Evolutionary conservation across 2,797 vertebrate species (phyloP).

Genomic region (Poecilia picta): DNA sequence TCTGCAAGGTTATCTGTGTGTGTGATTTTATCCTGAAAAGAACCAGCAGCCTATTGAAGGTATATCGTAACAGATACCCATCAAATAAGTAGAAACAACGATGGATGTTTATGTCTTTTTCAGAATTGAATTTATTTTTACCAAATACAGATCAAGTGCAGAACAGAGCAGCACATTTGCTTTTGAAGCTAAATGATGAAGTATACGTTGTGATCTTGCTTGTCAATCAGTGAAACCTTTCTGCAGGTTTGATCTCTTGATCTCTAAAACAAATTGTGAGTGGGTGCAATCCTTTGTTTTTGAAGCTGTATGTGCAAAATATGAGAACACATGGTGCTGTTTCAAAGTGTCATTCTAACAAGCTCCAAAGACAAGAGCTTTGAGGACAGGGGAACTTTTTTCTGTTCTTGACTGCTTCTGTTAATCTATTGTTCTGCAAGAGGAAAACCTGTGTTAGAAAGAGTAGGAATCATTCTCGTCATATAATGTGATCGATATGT

Average conservation of each 20-base stretch:
- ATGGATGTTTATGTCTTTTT: slow-evolving; percentile 2
- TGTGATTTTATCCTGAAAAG: neutral
- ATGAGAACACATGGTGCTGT: slow-evolving; percentile 16
- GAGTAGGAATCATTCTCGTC: neutral
- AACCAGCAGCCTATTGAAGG: neutral
- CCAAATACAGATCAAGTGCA: slow-evolving; percentile 60
- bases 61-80: neutral
- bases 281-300: slow-evolving; percentile 58
- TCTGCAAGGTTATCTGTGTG: neutral
- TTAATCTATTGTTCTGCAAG: slow-evolving; percentile 9
- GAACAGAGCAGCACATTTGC: slow-evolving; percentile 37
- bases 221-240: slow-evolving; percentile 66
- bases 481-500: neutral
- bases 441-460: neutral
- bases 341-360: slow-evolving; percentile 18
- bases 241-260: slow-evolving; percentile 62
- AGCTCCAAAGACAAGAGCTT: slow-evolving; percentile 15
- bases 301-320: slow-evolving; percentile 32
- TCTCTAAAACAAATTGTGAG: slow-evolving; percentile 52
- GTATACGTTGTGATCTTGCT: slow-evolving; percentile 57
- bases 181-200: slow-evolving; percentile 70
- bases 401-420: slow-evolving; percentile 8
- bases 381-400: slow-evolving; percentile 13
- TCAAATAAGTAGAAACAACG: neutral
- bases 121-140: slow-evolving; percentile 32